phyloP scores from a whole-genome alignment of 2,113 vertebrate genomes.

The Jacana jacana region DNA sequence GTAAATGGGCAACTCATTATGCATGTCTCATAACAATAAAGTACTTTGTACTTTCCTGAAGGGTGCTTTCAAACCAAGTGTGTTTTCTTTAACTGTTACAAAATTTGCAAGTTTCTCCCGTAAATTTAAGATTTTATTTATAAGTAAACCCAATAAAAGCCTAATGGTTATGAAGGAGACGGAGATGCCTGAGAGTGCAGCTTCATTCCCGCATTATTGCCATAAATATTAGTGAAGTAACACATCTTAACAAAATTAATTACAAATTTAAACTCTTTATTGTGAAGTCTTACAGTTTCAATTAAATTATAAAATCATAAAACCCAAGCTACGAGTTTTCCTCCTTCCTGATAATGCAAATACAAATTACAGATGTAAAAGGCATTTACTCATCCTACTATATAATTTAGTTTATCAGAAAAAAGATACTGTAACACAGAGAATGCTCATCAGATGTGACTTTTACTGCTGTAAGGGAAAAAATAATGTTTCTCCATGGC shows the following conservation, averaged over 20 bases:
- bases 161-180: background rate
- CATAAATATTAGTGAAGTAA: background rate
- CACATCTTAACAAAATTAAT: background rate
- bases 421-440: background rate
- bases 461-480: background rate
- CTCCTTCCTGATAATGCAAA: background rate
- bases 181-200: background rate
- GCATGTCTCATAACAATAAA: background rate
- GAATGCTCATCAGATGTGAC: background rate
- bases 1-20: background rate
- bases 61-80: background rate
- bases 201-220: background rate
- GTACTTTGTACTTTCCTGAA: background rate
- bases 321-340: background rate
- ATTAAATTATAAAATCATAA: background rate
- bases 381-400: background rate
- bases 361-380: background rate
- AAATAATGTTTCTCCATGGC: background rate
- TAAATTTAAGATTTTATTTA: background rate
- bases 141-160: background rate
- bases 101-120: background rate
- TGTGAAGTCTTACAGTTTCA: background rate
- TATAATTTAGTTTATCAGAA: background rate
- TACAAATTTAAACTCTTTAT: background rate
- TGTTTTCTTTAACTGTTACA: background rate